These are phyloP conservation scores for Leptinotarsa rubiginosa DNA, from an alignment of 2,888 invertebrate species.

Conservation along the genomic window DNA sequence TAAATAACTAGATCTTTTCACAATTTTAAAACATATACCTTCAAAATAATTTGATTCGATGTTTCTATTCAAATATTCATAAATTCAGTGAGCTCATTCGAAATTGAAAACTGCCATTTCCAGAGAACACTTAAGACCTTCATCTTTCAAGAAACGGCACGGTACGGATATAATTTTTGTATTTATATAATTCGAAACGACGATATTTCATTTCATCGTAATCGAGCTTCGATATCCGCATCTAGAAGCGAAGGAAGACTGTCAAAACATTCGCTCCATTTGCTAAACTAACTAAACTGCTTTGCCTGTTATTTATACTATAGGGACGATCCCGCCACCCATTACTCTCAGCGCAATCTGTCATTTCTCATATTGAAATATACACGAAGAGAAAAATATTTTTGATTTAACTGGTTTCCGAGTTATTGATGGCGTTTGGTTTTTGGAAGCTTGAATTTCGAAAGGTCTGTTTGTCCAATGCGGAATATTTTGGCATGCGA, in stretches of 20 bases:
- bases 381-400: slow-evolving; percentile 35
- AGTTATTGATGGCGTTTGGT: neutral
- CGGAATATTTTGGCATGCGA: too few relatives aligned
- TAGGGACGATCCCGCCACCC: slow-evolving; percentile 55
- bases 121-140: neutral
- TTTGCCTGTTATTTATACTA: slow-evolving; percentile 67
- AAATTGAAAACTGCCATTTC: neutral
- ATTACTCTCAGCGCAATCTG: slow-evolving; percentile 35
- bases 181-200: slow-evolving; percentile 45
- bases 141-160: slow-evolving; percentile 1
- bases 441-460: neutral
- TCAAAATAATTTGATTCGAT: neutral
- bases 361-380: slow-evolving; percentile 47
- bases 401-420: neutral
- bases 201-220: slow-evolving; percentile 53
- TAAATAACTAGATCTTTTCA: too few relatives aligned
- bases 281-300: slow-evolving; percentile 69
- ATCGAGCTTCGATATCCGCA: slow-evolving; percentile 57
- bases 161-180: slow-evolving; percentile 43
- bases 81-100: neutral
- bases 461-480: too few relatives aligned
- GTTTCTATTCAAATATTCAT: neutral
- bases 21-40: too few relatives aligned
- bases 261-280: slow-evolving; percentile 69
- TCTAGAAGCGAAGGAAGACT: slow-evolving; percentile 56